These are phyloP conservation scores for Sinocyclocheilus grahami DNA, from an alignment of 2,113 vertebrate genomes.

Conservation along the genomic window DNA sequence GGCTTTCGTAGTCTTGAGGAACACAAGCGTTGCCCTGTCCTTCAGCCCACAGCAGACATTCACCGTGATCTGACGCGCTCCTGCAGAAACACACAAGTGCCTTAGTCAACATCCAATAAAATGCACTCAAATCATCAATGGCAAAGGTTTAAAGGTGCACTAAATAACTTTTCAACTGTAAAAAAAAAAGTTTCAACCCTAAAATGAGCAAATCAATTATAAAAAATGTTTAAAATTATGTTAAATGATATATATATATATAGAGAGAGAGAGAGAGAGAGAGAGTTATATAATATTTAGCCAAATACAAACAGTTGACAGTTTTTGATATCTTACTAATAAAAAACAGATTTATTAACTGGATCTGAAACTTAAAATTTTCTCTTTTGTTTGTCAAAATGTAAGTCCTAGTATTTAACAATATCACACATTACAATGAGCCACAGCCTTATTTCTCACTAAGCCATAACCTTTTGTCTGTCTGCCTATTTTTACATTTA, in stretches of 20 bases:
- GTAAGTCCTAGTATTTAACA: neutral
- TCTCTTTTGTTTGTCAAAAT: neutral
- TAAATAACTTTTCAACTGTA: neutral
- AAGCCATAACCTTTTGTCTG: neutral
- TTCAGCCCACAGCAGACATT: slow-evolving; percentile 71
- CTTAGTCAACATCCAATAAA: neutral
- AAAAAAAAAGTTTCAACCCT: neutral
- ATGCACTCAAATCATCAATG: neutral
- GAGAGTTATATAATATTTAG: no score
- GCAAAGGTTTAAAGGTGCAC: neutral
- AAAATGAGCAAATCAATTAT: neutral
- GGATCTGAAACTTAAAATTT: neutral
- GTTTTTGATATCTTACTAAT: neutral
- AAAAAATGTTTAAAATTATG: no score
- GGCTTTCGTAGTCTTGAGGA: slow-evolving; percentile 60
- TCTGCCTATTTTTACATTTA: neutral
- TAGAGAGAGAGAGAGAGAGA: no score
- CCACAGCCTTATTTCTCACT: neutral
- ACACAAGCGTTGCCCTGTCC: slow-evolving; percentile 63
- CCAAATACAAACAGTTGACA: neutral
- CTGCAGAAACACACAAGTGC: slow-evolving; percentile 52
- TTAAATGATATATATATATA: no score
- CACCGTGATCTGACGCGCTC: slow-evolving; percentile 62
- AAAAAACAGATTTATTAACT: neutral
- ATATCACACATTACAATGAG: neutral